Conservation (phyloP, 2,113 vertebrate genomes). For the Ovibos moschatus region DNA sequence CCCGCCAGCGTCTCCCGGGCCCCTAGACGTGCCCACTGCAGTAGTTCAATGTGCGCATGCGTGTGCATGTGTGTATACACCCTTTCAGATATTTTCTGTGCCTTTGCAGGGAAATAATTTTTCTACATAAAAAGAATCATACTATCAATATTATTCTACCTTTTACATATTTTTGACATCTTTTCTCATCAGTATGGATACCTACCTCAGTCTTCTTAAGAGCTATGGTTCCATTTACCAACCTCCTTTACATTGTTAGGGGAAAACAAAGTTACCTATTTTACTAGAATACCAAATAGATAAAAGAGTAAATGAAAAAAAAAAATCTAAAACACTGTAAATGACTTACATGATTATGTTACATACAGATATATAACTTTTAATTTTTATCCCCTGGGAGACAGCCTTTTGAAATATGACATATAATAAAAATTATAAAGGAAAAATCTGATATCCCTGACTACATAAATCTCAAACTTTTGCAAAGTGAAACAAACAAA, state of each 20-base stretch:
- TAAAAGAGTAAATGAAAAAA: background rate
- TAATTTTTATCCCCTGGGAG: background rate
- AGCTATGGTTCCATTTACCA: background rate
- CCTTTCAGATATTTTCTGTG: background rate
- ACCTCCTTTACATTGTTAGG: background rate
- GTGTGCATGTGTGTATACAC: background rate
- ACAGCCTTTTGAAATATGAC: background rate
- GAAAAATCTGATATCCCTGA: background rate
- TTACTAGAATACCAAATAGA: background rate
- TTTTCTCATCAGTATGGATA: background rate
- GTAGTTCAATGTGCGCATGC: background rate
- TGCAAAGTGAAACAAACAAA: background rate
- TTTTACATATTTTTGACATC: background rate
- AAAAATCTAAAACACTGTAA: background rate
- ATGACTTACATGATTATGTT: background rate
- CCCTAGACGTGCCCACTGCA: background rate
- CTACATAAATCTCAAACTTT: background rate
- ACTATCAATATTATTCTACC: background rate
- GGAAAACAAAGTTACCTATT: background rate
- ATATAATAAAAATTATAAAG: slow-evolving; percentile 23
- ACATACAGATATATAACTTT: background rate
- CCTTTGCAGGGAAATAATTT: background rate
- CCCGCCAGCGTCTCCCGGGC: background rate
- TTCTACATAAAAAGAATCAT: background rate
- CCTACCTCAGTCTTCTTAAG: background rate